These are phyloP conservation scores for Hypomesus transpacificus DNA, from an alignment of 2,113 vertebrate species.

Conservation along the genomic window DNA sequence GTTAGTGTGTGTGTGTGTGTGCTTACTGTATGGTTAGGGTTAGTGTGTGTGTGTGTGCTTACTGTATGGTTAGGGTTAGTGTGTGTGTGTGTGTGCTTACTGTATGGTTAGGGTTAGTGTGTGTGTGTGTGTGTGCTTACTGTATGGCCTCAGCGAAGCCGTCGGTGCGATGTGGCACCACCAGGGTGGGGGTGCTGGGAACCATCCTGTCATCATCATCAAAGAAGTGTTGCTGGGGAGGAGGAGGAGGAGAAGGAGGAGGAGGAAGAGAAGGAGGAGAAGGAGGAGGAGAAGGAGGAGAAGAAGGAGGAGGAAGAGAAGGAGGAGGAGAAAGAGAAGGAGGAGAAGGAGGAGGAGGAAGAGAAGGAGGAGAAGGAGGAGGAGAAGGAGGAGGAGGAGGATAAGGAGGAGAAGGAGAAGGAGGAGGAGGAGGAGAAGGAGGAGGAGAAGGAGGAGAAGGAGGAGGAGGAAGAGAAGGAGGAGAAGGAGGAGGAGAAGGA, in stretches of 20 bases:
- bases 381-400: background rate
- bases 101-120: no score
- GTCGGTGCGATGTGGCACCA: slow-evolving; percentile 94
- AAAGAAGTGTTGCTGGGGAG: slow-evolving; percentile 91
- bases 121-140: slow-evolving; percentile 69
- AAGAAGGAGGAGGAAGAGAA: background rate
- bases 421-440: background rate
- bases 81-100: no score
- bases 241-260: slow-evolving; percentile 35
- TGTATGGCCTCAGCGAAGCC: slow-evolving; percentile 98
- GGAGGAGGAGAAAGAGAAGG: background rate
- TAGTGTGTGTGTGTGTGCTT: no score
- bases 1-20: no score
- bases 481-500: background rate
- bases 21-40: no score
- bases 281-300: background rate
- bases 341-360: no score
- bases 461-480: no score
- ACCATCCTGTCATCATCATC: slow-evolving; percentile 98
- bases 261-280: no score
- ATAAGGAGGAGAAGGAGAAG: background rate
- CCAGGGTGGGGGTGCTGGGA: slow-evolving; percentile 95
- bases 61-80: no score
- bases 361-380: no score
- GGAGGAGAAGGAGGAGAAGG: background rate